Conservation (phyloP, 2,113 vertebrate species). For the Corythornis vintsioides region DNA sequence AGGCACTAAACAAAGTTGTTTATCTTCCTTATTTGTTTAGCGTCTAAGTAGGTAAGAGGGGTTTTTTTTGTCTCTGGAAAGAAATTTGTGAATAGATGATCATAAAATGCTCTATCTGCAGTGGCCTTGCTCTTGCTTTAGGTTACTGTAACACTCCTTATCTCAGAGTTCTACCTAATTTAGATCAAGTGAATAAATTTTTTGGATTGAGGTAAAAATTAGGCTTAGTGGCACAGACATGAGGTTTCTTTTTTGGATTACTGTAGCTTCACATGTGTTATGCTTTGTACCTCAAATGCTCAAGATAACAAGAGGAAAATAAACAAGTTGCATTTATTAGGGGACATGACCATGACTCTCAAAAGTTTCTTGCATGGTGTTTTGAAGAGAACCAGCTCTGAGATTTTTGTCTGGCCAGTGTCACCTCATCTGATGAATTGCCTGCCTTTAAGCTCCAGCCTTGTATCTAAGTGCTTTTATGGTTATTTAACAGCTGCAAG, state of each 20-base stretch:
- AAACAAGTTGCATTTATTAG: not conserved
- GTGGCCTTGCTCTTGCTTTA: fast-evolving
- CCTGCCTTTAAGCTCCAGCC: not conserved
- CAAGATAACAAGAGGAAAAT: not conserved
- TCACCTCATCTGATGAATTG: not conserved
- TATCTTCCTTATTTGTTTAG: not conserved
- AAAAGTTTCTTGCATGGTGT: not conserved
- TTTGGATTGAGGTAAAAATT: not conserved
- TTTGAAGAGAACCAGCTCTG: not conserved
- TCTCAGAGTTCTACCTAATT: not conserved
- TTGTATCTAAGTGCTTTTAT: not conserved
- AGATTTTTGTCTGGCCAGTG: not conserved
- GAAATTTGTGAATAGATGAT: not conserved
- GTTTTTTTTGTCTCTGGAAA: not conserved
- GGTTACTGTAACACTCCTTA: not conserved
- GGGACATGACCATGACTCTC: not conserved
- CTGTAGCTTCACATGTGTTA: not conserved
- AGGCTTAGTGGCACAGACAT: not conserved
- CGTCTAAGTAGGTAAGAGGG: not conserved
- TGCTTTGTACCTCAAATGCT: not conserved
- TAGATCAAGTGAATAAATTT: not conserved
- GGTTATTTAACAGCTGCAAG: not conserved
- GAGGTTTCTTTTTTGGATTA: not conserved
- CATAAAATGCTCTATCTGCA: not conserved
- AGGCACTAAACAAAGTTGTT: not conserved